Evolutionary conservation across 2,888 invertebrate genomes (phyloP), one percentile per base, ranked within the genome.

Genomic region (Calliopum simillimum): DNA sequence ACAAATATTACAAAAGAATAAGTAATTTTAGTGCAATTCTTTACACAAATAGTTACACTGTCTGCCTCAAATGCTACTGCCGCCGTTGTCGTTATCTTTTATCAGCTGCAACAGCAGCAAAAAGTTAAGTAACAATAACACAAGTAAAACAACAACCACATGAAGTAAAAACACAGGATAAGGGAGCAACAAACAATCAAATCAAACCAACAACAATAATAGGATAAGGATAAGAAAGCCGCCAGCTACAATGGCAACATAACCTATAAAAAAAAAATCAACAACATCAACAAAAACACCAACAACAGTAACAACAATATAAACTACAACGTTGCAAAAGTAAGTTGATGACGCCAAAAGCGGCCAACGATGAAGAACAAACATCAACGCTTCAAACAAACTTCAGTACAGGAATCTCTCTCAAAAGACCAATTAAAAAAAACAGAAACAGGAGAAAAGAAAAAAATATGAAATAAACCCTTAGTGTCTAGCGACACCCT

Each of bases 341-440:
- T 43, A 61, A 53, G 53, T 68, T 61, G 61, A 44, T 51, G 68
- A 44, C 41, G 49, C 3, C 58, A 23, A 66, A 55, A 33, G 33
- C 23, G 61, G 44, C 21, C 19, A 61, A 61, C 43, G 44, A 33
- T 12, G 53, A 66, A n/a, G 66, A 5, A 33, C 13, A 19, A 25
- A 41, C 51, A 33, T 59, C 23, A 44, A 43, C n/a, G 55, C 51
- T 43, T 33, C 19, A 19, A 2, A 53, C 19, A 19, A 2, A 53
- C 2, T 53, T 53, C 23, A 21, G 21, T 46, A 55, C 49, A 25
- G 25, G 55, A 67, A 63, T 68, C 53, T 46, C 74, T 59, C 51
- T 56, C 82, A 81, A 79, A 81, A 80, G 80, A 80, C 82, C 82
- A 81, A 81, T 81, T 81, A 80, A 79, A 81, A 81, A 80, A 77